Conservation (phyloP, 2,888 invertebrate species). For the Amphipoea lucens region DNA sequence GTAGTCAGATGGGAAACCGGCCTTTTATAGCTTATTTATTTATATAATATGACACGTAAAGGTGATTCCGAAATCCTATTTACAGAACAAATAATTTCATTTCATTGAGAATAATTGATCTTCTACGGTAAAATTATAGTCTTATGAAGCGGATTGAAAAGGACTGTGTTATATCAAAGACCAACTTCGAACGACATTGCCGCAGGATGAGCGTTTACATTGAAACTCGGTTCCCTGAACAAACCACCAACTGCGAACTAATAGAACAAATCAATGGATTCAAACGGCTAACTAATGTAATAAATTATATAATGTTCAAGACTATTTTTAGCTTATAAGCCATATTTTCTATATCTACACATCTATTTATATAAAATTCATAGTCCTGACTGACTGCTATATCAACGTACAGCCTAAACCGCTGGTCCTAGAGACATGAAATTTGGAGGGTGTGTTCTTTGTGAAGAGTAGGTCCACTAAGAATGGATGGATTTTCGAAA, state of each 20-base stretch:
- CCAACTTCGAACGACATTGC: slow-evolving; percentile 11
- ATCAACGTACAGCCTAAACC: no score
- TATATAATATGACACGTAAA: no score
- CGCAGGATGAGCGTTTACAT: slow-evolving; percentile 22
- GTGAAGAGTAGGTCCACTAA: no score
- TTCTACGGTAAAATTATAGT: neutral
- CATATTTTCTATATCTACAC: no score
- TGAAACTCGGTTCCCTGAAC: slow-evolving; percentile 20
- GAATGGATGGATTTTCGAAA: no score
- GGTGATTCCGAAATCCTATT: no score
- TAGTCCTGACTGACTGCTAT: no score
- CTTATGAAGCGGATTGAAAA: neutral
- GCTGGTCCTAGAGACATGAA: no score
- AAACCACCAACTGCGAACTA: slow-evolving; percentile 10
- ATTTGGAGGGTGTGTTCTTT: no score
- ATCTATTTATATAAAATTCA: neutral
- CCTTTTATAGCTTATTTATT: no score
- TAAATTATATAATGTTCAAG: neutral
- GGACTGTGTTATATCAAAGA: slow-evolving; percentile 7
- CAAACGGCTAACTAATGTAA: neutral
- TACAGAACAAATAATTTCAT: no score
- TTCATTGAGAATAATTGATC: neutral
- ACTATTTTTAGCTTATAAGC: neutral
- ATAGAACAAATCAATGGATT: neutral
- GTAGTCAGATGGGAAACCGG: no score